These are phyloP conservation scores for Lasaia peninsularis DNA, from an alignment of 1,140 invertebrate genomes.

Conservation along the genomic window DNA sequence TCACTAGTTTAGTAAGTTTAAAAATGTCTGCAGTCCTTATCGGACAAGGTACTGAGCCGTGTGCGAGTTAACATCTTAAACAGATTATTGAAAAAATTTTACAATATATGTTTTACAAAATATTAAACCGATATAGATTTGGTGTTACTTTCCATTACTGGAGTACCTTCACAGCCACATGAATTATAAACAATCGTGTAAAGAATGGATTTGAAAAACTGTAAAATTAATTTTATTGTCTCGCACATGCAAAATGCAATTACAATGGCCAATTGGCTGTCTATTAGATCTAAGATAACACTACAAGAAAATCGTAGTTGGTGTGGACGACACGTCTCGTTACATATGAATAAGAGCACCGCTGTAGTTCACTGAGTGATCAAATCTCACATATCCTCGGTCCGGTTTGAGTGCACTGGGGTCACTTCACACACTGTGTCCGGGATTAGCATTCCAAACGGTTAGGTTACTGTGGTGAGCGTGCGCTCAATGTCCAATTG, in stretches of 20 bases:
- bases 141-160: conserved; percentile 42
- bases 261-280: conserved; percentile 27
- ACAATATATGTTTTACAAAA: too few species aligned
- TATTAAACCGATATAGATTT: conserved; percentile 27
- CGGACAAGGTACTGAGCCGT: conserved; percentile 65
- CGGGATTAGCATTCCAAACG: conserved; percentile 64
- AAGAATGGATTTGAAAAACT: conserved; percentile 31
- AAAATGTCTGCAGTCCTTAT: conserved; percentile 57
- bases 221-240: conserved; percentile 63
- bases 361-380: conserved; percentile 26
- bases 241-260: conserved; percentile 65
- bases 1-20: conserved; percentile 54
- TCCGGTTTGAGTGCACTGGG: conserved; percentile 31
- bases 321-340: conserved; percentile 7
- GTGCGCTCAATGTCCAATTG: conserved; percentile 51
- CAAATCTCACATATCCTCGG: conserved; percentile 22
- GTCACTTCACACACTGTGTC: conserved; percentile 56
- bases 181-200: conserved; percentile 35
- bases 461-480: conserved; percentile 66
- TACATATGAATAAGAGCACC: conserved; percentile 19
- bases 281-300: conserved; percentile 26
- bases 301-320: conserved; percentile 7
- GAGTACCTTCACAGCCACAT: conserved; percentile 67
- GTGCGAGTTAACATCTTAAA: conserved; percentile 60
- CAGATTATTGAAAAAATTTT: conserved; percentile 33